These are phyloP conservation scores for Globicephala melas DNA, from an alignment of 2,113 vertebrate species.

Conservation along the genomic window DNA sequence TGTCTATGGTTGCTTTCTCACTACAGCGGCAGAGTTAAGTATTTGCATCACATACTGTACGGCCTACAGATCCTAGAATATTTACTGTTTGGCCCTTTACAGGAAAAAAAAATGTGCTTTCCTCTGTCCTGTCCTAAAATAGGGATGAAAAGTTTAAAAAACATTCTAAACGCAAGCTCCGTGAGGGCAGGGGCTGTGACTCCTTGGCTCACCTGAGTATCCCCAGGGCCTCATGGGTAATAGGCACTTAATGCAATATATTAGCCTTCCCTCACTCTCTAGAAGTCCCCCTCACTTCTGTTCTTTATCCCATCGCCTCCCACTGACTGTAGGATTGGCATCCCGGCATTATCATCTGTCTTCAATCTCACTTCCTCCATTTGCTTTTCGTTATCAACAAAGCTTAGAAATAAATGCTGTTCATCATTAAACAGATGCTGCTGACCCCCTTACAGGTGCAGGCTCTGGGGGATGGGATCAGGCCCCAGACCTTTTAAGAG, in stretches of 20 bases:
- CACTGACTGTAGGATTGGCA: too few species aligned
- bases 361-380: background rate
- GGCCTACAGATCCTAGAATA: background rate
- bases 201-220: background rate
- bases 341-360: background rate
- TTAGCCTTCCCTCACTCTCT: background rate
- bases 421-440: background rate
- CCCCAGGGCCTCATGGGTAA: background rate
- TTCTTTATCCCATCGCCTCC: background rate
- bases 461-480: background rate
- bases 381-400: background rate
- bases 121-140: background rate
- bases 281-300: background rate
- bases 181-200: background rate
- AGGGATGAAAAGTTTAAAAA: background rate
- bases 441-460: background rate
- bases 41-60: background rate
- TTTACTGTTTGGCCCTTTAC: background rate
- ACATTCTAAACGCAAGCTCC: background rate
- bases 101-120: too few species aligned
- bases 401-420: background rate
- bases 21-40: background rate
- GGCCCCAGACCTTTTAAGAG: background rate
- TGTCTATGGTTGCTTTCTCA: too few species aligned
- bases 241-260: background rate